Base-by-base conservation (phyloP, 2,113 vertebrate genomes). In the Mastomys coucha region DNA sequence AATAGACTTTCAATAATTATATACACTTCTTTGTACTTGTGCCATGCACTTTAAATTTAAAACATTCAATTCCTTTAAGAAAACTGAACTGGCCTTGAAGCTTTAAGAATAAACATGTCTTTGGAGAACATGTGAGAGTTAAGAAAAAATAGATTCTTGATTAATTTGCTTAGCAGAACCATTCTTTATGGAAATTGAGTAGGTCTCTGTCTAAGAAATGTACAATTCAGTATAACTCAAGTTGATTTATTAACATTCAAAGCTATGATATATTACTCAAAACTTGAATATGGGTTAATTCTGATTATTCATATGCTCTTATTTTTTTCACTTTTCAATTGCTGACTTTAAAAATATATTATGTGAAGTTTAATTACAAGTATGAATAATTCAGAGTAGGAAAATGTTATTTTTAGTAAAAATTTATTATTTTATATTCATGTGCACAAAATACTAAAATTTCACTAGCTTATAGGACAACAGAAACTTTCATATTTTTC, bases 221-320 rank as follows among this genome's bases (percentile, higher is more conserved):
- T 88, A 73, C 36, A 92, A 84, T 88, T 97, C 24, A 75, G 2
- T 84, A 70, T 91, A 85, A 86, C n/a, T 90, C 80, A 95, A 58
- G 33, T 39, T 95, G 63, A 97, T 76, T 95, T 94, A 96, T 39
- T 96, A 84, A 82, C 28, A 92, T 85, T 85, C 49, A 69, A 78
- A 94, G 81, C 49, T 20, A 24, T 88, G 51, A 87, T 75, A 0
- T 70, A 72, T 85, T 89, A 92, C 45, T 76, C 49, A 88, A 90
- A 49, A 69, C 39, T 91, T 16, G 58, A 86, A 88, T 78, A 69
- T 78, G n/a, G 9, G 5, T 88, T 93, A 69, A 90, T 56, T 42
- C 36, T 81, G 39, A 84, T 80, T 94, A 81, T 75, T 78, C 95
- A 63, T 75, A 14, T 77, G 33, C 9, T 63, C n/a, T 67, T 14